These are phyloP conservation scores for Camptogramma bilineatum DNA, from an alignment of 2,888 invertebrate genomes.

Conservation along the genomic window DNA sequence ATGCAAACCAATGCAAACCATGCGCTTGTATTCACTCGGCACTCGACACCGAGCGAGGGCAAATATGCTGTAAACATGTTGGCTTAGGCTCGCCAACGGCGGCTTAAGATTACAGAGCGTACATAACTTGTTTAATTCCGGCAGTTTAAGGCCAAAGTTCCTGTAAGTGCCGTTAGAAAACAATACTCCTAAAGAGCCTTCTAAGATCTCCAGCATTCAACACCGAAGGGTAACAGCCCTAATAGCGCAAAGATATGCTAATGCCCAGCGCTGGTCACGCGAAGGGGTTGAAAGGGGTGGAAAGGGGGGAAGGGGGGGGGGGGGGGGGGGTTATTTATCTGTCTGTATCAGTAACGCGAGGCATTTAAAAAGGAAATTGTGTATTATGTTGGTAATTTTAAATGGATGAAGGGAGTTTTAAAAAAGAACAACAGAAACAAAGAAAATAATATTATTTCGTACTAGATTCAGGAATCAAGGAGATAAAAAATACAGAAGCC, in stretches of 20 bases:
- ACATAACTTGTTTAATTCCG: not conserved
- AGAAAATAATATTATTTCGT: no score
- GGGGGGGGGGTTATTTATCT: conserved; percentile 24
- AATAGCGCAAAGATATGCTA: conserved; percentile 34
- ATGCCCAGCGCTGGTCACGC: conserved; percentile 35
- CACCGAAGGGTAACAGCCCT: conserved; percentile 25
- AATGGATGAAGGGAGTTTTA: not conserved
- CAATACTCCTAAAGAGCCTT: conserved; percentile 2
- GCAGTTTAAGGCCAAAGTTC: not conserved
- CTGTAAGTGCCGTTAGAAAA: not conserved
- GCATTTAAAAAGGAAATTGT: conserved; percentile 9
- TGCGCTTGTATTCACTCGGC: no score
- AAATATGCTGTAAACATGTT: no score
- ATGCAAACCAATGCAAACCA: no score
- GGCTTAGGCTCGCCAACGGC: no score
- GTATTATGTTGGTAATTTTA: conserved; percentile 20
- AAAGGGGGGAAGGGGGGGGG: conserved; percentile 7
- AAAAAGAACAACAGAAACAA: not conserved
- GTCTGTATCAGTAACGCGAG: conserved; percentile 24
- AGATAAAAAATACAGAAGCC: no score
- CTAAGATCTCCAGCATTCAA: conserved; percentile 22
- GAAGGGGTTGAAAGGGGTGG: conserved; percentile 16
- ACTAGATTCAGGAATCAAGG: no score
- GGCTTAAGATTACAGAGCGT: no score
- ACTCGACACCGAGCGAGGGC: no score